Evolutionary conservation across 2,888 invertebrate species (phyloP).

Genomic region (Glyphotaelius pellucidus): DNA sequence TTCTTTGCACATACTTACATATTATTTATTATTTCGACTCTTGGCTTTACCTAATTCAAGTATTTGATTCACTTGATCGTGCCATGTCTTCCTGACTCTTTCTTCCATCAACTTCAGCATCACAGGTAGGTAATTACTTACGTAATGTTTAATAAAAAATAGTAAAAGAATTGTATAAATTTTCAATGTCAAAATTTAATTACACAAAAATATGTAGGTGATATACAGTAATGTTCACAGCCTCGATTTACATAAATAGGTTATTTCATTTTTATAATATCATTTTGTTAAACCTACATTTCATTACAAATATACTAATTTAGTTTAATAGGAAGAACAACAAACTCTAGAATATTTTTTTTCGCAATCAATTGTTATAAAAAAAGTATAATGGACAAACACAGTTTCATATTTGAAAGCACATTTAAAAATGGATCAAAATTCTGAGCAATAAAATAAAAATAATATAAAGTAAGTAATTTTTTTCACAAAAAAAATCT

Average conservation of each 20-base stretch:
- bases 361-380: neutral
- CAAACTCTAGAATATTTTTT: neutral
- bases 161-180: neutral
- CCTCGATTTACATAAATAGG: constrained; percentile 50
- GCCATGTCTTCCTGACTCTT: too few species aligned
- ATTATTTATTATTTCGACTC: too few species aligned
- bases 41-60: too few species aligned
- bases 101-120: neutral
- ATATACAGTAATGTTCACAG: constrained; percentile 51
- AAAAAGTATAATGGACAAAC: neutral
- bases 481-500: neutral
- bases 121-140: too few species aligned
- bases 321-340: constrained; percentile 11
- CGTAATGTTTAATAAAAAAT: neutral
- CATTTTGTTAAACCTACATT: neutral
- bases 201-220: constrained; percentile 42
- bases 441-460: neutral
- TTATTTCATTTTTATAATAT: neutral
- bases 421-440: neutral
- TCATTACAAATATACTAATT: neutral
- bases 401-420: neutral
- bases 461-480: neutral
- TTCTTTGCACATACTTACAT: too few species aligned
- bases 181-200: constrained; percentile 34
- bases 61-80: too few species aligned